phyloP scores from a whole-genome alignment of 2,797 vertebrate genomes.

The Carduelis carduelis region DNA sequence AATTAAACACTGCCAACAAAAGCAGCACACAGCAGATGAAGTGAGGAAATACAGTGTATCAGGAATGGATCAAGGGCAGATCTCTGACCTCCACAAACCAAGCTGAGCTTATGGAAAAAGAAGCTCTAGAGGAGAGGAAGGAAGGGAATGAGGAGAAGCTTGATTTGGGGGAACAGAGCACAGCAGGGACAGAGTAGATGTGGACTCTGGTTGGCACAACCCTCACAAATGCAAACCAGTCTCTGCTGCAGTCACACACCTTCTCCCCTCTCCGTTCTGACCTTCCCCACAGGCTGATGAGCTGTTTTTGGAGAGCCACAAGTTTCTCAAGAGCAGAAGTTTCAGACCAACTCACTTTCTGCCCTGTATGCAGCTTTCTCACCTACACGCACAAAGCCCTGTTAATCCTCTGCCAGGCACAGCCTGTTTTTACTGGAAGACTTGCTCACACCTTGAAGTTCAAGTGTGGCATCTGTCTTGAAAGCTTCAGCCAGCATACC shows the following conservation, averaged over 20 bases:
- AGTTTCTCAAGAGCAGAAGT: neutral
- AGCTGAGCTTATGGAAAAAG: neutral
- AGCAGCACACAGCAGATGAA: constrained; percentile 4
- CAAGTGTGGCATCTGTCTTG: neutral
- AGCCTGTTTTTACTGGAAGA: neutral
- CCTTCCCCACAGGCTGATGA: neutral
- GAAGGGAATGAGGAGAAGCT: neutral
- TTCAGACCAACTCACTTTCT: neutral
- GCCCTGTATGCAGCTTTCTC: neutral
- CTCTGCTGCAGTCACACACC: neutral
- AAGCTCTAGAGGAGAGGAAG: neutral
- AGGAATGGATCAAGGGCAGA: neutral
- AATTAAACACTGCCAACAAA: constrained; percentile 20
- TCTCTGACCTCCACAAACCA: neutral
- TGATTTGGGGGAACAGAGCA: neutral
- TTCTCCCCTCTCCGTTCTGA: neutral
- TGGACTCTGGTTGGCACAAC: neutral
- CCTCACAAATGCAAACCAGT: neutral
- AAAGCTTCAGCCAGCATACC: constrained; percentile 7
- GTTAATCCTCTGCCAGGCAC: neutral
- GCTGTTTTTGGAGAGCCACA: neutral
- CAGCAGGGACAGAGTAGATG: neutral
- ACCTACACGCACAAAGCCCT: neutral
- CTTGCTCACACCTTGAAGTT: neutral
- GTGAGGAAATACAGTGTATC: neutral